Conservation (phyloP, 1,140 invertebrate species). For the Goniozus legneri region DNA sequence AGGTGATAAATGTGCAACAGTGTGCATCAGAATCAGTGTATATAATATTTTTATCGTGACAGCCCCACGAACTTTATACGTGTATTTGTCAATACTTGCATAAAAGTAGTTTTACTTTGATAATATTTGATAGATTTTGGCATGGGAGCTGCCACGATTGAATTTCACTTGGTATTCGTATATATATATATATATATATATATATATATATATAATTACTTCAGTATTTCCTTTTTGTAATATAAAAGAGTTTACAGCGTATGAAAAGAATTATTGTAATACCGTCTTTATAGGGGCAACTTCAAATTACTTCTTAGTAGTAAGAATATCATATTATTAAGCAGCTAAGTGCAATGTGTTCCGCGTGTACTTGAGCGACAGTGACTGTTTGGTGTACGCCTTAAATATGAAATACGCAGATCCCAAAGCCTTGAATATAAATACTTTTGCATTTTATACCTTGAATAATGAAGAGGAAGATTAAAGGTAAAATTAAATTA, state of each 20-base stretch:
- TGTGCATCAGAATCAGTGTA: constrained; percentile 23
- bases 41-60: constrained; percentile 21
- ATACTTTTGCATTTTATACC: constrained; percentile 11
- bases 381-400: constrained; percentile 47
- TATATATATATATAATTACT: constrained; percentile 9
- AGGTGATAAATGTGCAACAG: constrained; percentile 24
- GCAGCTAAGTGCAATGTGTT: constrained; percentile 49
- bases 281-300: background rate
- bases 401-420: constrained; percentile 31
- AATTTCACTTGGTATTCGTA: background rate
- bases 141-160: background rate
- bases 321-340: constrained; percentile 25
- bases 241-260: background rate
- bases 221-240: constrained; percentile 24
- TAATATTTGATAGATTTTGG: constrained; percentile 10
- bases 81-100: constrained; percentile 12
- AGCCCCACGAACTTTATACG: constrained; percentile 17
- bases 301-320: constrained; percentile 17
- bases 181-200: too few species aligned
- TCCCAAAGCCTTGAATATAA: constrained; percentile 21
- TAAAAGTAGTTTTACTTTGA: constrained; percentile 11
- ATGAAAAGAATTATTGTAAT: constrained; percentile 3
- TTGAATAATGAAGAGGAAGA: too few species aligned
- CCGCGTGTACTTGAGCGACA: constrained; percentile 39
- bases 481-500: too few species aligned